Conservation (phyloP, 2,113 vertebrate genomes). For the Pao palembangensis region DNA sequence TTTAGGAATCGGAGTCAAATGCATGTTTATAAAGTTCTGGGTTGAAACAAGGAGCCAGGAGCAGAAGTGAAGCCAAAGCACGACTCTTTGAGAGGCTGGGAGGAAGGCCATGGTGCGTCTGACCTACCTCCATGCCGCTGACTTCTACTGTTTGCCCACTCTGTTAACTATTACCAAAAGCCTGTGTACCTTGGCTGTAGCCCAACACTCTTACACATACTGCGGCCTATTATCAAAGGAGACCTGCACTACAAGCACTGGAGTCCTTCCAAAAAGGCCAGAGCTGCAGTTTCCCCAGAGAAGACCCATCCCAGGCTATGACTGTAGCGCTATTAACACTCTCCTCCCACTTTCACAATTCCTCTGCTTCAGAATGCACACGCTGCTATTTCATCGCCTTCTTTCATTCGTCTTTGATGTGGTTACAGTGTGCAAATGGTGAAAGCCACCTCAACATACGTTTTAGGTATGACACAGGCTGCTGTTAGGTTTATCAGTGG, state of each 20-base stretch:
- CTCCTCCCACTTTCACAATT: constrained; percentile 9
- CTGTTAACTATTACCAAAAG: constrained; percentile 80
- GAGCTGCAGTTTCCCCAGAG: constrained; percentile 46
- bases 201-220: constrained; percentile 78
- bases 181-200: constrained; percentile 76
- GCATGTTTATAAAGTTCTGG: constrained; percentile 48
- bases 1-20: constrained; percentile 47
- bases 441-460: too few species aligned
- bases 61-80: not conserved
- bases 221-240: constrained; percentile 76
- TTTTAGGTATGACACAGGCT: too few species aligned
- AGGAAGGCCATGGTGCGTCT: constrained; percentile 30
- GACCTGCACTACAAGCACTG: constrained; percentile 70
- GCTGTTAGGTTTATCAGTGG: too few species aligned
- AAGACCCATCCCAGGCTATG: constrained; percentile 35
- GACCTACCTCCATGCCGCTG: constrained; percentile 70
- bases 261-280: constrained; percentile 71
- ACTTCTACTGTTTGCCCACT: constrained; percentile 75
- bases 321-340: constrained; percentile 6
- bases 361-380: constrained; percentile 42
- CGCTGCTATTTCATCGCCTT: constrained; percentile 29
- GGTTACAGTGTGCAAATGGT: constrained; percentile 1
- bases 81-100: constrained; percentile 25
- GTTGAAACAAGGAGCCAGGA: constrained; percentile 36
- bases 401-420: constrained; percentile 30